A percentile compares a stretch with the other conserved stretches of the same genome.
phyloP scores from a whole-genome alignment of 2,888 invertebrate genomes.

The Globia sparganii region DNA sequence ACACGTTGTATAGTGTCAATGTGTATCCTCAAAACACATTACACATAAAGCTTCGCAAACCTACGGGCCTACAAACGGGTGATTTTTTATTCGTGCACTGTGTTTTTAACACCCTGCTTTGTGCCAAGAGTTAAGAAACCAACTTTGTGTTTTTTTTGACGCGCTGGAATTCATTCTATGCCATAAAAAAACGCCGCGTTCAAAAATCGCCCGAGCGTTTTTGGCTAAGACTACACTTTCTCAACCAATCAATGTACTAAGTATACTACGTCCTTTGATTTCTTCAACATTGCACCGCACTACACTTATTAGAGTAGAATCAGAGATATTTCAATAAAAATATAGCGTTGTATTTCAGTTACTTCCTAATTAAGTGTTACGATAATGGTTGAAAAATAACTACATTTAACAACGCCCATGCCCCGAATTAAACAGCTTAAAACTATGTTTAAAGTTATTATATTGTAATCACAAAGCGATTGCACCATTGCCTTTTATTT shows the following conservation, averaged over 20 bases:
- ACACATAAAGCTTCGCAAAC: not conserved
- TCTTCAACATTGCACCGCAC: slow-evolving; percentile 34
- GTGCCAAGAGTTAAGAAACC: not conserved
- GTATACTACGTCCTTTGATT: not conserved
- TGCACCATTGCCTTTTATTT: slow-evolving; percentile 73
- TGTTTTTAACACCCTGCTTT: not conserved
- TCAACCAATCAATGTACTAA: not conserved
- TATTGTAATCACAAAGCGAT: slow-evolving; percentile 79
- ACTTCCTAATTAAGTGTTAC: slow-evolving; percentile 57
- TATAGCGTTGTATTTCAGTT: slow-evolving; percentile 54
- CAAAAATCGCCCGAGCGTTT: too few relatives aligned
- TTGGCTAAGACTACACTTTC: not conserved
- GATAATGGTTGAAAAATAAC: slow-evolving; percentile 65
- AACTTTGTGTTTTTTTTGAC: not conserved
- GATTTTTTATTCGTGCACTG: not conserved
- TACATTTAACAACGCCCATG: slow-evolving; percentile 63
- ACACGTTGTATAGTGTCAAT: not conserved
- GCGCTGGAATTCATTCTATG: not conserved
- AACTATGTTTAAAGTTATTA: slow-evolving; percentile 72
- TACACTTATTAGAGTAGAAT: slow-evolving; percentile 22
- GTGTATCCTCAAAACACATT: not conserved
- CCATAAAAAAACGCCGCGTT: too few relatives aligned
- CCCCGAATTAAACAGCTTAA: slow-evolving; percentile 69
- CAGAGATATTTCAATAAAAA: slow-evolving; percentile 56
- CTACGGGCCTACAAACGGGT: not conserved